phyloP scores from a whole-genome alignment of 1,140 invertebrate genomes.

The Anoplolepis gracilipes region DNA sequence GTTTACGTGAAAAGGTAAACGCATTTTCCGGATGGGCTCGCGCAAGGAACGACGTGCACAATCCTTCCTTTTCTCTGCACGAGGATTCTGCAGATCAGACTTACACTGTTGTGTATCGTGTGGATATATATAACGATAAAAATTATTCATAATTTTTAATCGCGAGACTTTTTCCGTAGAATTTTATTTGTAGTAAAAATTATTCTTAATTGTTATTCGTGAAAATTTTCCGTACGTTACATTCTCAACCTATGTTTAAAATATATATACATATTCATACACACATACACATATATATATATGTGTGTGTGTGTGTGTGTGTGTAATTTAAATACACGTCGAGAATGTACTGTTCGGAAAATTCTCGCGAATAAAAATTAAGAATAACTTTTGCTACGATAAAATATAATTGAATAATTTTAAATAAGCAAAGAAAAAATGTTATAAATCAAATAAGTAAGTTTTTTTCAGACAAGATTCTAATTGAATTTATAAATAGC shows the following conservation, averaged over 20 bases:
- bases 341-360: not conserved
- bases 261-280: not conserved
- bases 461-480: not conserved
- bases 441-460: not conserved
- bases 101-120: constrained; percentile 5
- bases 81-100: constrained; percentile 26
- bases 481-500: not conserved
- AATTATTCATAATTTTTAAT: no score
- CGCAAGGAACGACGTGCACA: constrained; percentile 49
- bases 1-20: constrained; percentile 70
- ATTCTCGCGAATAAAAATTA: constrained; percentile 14
- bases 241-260: not conserved
- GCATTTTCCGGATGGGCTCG: constrained; percentile 68
- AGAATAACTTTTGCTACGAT: not conserved
- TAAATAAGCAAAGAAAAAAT: not conserved
- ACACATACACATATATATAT: no score
- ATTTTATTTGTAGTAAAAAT: not conserved
- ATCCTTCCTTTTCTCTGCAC: constrained; percentile 40
- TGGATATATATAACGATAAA: no score
- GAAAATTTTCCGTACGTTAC: not conserved
- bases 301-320: no score
- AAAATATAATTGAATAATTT: not conserved
- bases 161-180: no score
- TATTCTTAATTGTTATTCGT: constrained; percentile 7
- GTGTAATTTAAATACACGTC: constrained; percentile 20